Evolutionary conservation across 2,888 invertebrate species (phyloP).

Genomic region (Listrodromus nycthemerus): DNA sequence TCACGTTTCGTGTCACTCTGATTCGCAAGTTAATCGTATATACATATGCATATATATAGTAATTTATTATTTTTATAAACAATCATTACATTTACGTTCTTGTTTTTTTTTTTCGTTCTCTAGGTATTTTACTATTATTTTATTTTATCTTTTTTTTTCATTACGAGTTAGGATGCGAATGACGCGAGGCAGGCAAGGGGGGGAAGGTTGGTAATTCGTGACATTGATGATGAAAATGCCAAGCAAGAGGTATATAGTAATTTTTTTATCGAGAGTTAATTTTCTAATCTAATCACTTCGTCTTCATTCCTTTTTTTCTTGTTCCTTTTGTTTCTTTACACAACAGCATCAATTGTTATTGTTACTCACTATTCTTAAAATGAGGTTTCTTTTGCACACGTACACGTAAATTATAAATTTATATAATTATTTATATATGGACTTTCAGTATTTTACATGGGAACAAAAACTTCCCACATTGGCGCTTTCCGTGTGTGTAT

Average conservation of each 20-base stretch:
- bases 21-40: slow-evolving; percentile 58
- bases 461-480: slow-evolving; percentile 66
- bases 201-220: slow-evolving; percentile 70
- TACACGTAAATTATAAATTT: slow-evolving; percentile 71
- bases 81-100: slow-evolving; percentile 78
- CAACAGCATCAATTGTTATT: slow-evolving; percentile 73
- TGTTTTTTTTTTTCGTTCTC: slow-evolving; percentile 39
- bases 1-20: slow-evolving; percentile 41
- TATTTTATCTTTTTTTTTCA: slow-evolving; percentile 12
- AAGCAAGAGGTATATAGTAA: slow-evolving; percentile 70
- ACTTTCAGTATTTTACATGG: slow-evolving; percentile 82
- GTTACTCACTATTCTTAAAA: slow-evolving; percentile 76
- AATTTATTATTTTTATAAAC: slow-evolving; percentile 74
- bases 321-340: slow-evolving; percentile 73
- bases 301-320: slow-evolving; percentile 51
- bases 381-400: slow-evolving; percentile 72
- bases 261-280: slow-evolving; percentile 65
- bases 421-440: slow-evolving; percentile 78
- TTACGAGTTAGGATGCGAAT: slow-evolving; percentile 73
- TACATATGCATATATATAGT: slow-evolving; percentile 69
- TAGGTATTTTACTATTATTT: slow-evolving; percentile 32
- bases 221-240: slow-evolving; percentile 75
- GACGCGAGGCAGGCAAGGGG: slow-evolving; percentile 71
- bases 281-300: slow-evolving; percentile 63
- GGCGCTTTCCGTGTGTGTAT: slow-evolving; percentile 58